These are phyloP conservation scores for Seira sanloemensis DNA, from an alignment of 2,888 invertebrate genomes.

Conservation along the genomic window DNA sequence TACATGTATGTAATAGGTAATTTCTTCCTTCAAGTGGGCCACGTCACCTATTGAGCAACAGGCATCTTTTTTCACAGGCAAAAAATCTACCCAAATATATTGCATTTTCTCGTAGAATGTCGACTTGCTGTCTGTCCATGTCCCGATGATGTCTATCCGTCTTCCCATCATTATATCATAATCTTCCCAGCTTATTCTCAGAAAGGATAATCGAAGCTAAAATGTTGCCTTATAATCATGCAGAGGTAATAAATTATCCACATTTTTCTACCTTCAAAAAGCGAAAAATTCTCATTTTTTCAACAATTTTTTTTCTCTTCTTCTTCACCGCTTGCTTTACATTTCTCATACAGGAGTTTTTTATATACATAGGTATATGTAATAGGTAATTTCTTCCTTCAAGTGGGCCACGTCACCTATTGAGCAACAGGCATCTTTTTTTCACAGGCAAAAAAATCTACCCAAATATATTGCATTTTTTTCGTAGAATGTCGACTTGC, in stretches of 20 bases:
- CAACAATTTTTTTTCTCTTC: slow-evolving; percentile 33
- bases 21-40: background rate
- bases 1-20: too few relatives aligned
- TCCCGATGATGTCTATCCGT: background rate
- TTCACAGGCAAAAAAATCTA: background rate
- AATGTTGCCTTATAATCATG: slow-evolving; percentile 8
- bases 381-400: too few relatives aligned
- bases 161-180: background rate
- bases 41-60: background rate
- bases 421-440: background rate
- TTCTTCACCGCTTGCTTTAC: too few relatives aligned
- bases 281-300: background rate
- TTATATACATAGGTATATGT: too few relatives aligned
- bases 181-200: too few relatives aligned
- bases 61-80: background rate
- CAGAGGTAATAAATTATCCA: slow-evolving; percentile 52
- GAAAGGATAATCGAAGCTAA: background rate
- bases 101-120: too few relatives aligned
- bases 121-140: background rate
- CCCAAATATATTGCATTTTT: too few relatives aligned
- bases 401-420: background rate
- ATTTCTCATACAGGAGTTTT: too few relatives aligned
- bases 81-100: background rate
- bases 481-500: background rate
- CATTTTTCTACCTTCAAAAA: slow-evolving; percentile 6